Base-by-base conservation (phyloP, 1,140 invertebrate species). In the Aricia agestis region DNA sequence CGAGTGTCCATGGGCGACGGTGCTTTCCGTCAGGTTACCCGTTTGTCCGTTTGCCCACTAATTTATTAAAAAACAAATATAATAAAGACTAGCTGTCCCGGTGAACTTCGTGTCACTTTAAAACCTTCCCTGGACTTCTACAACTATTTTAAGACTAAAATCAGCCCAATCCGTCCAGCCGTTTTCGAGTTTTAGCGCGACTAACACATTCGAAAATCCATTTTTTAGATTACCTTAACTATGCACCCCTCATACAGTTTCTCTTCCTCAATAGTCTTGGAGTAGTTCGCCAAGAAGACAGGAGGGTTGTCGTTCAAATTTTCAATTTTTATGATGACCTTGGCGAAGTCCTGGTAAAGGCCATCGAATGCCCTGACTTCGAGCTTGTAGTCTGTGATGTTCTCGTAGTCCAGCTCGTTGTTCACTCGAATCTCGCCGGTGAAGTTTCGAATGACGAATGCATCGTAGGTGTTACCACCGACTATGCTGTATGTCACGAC, bases 301-400 rank as follows among this genome's bases (percentile, higher is more conserved):
- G 97, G 97, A 0, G 94, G 94, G 86, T 97, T 97, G 80, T 98
- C 97, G 80, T 98, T 97, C 4, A 97, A 94, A 81, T 98, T 96
- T 72, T 94, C 94, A 63, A 98, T 95, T 71, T 95, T 94, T 31
- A 98, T 96, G 31, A 94, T 92, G 0, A 98, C 96, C 68, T 93
- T 94, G 0, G 96, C 94, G 36, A 94, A 94, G 78, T 97, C 96
- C 66, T 95, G 93, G 82, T 93, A 96, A 15, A 95, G 89, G 3
- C 96, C 96, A 80, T 98, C 97, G 75, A 94, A 96, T 0, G 96
- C 97, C 76, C 93, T 91, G 0, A 98, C 95, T 31, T 93, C 95
- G 1, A 98, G 85, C 61, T 93, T 94, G 78, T 97, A 97, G 76
- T 95, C 94, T 67, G 94, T 96, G 42, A 95, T 95, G 57, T 94